phyloP scores from a whole-genome alignment of 2,113 vertebrate genomes.

The Nothobranchius kuhntae region DNA sequence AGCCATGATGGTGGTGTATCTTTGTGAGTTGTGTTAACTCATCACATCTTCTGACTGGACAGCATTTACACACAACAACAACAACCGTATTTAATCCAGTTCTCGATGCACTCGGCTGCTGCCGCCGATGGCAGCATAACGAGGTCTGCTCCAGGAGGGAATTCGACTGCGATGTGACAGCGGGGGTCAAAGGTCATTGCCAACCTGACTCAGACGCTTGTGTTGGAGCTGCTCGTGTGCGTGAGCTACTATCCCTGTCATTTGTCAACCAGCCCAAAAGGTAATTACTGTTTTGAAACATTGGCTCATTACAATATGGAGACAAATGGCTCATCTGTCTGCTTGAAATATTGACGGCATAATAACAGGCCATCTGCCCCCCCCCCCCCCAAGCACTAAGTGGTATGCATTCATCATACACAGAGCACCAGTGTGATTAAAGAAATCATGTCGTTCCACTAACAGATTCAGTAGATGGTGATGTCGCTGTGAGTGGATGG shows the following conservation, averaged over 20 bases:
- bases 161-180: conserved; percentile 17
- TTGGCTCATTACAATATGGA: conserved; percentile 69
- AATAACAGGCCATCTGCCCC: conserved; percentile 64
- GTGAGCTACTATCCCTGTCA: conserved; percentile 39
- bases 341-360: conserved; percentile 64
- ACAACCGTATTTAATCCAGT: conserved; percentile 2
- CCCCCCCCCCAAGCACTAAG: conserved; percentile 41
- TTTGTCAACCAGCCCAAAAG: conserved; percentile 61
- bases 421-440: conserved; percentile 41
- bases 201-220: conserved; percentile 4
- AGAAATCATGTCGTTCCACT: conserved; percentile 12
- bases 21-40: background rate
- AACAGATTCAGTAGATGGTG: conserved; percentile 37
- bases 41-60: conserved; percentile 28
- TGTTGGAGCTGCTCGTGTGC: background rate
- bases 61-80: background rate
- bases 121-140: too few species aligned
- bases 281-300: conserved; percentile 72
- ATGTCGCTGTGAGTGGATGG: conserved; percentile 35
- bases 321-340: conserved; percentile 69
- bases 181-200: conserved; percentile 46
- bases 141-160: conserved; percentile 2
- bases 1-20: too few species aligned
- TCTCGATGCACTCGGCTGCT: background rate
- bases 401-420: conserved; percentile 62